phyloP scores from a whole-genome alignment of 2,113 vertebrate genomes.

The Dasypus novemcinctus region DNA sequence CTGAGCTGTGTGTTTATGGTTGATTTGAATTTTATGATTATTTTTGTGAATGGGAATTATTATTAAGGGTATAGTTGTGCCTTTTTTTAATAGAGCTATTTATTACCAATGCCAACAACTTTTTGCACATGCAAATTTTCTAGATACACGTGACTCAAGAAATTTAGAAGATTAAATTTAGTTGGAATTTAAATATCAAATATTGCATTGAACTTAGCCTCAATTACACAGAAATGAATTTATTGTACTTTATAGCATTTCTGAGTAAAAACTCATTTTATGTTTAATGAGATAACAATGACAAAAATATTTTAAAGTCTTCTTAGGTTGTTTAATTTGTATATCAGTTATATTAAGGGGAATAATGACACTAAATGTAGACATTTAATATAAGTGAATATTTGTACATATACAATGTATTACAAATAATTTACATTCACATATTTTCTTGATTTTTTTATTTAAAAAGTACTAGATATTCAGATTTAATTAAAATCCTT shows the following conservation, averaged over 20 bases:
- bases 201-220: conserved; percentile 31
- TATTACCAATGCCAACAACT: neutral
- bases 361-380: neutral
- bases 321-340: neutral
- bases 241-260: neutral
- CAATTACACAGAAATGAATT: neutral
- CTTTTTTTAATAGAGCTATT: neutral
- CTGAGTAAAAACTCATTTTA: neutral
- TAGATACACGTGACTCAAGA: neutral
- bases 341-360: neutral
- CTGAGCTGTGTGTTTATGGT: neutral
- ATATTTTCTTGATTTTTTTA: neutral
- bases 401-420: neutral
- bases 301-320: neutral
- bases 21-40: neutral
- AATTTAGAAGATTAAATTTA: neutral
- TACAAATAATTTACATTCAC: rapidly evolving
- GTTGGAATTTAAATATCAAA: neutral
- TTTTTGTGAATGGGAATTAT: neutral
- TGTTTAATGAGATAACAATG: neutral
- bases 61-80: neutral
- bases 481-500: conserved; percentile 12
- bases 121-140: neutral
- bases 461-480: conserved; percentile 13
- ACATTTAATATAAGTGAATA: neutral